A percentile compares a stretch with the other conserved stretches of the same genome.
Evolutionary conservation across 2,888 invertebrate species (phyloP).

Genomic region (Dicycla oo): DNA sequence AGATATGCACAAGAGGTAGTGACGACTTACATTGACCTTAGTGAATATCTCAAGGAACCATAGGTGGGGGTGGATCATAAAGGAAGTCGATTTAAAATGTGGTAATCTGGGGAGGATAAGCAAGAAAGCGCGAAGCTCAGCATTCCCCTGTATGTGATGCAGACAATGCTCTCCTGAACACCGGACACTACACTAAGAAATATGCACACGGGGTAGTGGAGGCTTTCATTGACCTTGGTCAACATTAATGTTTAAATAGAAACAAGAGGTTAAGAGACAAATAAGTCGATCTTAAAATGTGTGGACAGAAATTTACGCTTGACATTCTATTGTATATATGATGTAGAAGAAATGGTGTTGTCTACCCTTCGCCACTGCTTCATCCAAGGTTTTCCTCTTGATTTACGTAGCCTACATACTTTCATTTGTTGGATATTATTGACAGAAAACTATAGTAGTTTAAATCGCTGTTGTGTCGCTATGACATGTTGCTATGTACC

Average conservation of each 20-base stretch:
- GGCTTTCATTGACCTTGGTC: constrained; percentile 5
- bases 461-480: too few species aligned
- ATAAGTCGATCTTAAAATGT: neutral
- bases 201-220: constrained; percentile 11
- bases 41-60: neutral
- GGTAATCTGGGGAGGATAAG: constrained; percentile 50
- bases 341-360: too few species aligned
- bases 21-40: constrained; percentile 10
- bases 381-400: neutral
- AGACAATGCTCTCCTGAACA: constrained; percentile 37
- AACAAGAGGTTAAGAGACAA: too few species aligned
- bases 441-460: neutral
- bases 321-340: too few species aligned
- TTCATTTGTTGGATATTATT: neutral
- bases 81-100: too few species aligned
- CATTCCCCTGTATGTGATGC: constrained; percentile 58
- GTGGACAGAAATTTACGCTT: neutral
- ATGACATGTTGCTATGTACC: too few species aligned
- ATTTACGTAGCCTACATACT: neutral
- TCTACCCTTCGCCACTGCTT: neutral
- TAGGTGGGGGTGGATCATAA: too few species aligned
- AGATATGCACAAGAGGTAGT: constrained; percentile 13
- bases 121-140: constrained; percentile 66
- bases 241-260: neutral
- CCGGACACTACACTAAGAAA: constrained; percentile 41